phyloP scores from a whole-genome alignment of 2,888 invertebrate species.

The Diarsia dahlii region DNA sequence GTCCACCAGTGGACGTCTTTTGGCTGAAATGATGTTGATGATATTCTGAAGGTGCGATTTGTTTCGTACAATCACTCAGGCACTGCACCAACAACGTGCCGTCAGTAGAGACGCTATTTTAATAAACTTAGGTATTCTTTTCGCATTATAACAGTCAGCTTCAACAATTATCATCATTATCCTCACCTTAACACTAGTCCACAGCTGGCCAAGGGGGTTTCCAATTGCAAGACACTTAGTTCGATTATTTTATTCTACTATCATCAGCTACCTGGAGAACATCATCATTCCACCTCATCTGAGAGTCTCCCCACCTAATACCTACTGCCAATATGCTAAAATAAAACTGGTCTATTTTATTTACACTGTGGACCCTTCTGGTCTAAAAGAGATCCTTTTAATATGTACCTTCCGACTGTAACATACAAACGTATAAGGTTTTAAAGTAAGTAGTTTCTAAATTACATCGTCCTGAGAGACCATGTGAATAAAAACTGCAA shows the following conservation, averaged over 20 bases:
- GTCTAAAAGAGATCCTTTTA: constrained; percentile 13
- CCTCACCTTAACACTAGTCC: background rate
- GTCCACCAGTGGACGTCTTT: too few relatives aligned
- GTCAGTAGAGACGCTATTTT: too few relatives aligned
- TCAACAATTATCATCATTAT: background rate
- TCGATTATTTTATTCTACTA: background rate
- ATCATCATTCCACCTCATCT: background rate
- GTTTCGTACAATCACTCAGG: too few relatives aligned
- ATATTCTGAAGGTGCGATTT: too few relatives aligned
- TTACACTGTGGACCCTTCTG: background rate
- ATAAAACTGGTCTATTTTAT: background rate
- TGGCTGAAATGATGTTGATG: too few relatives aligned
- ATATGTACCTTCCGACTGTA: background rate
- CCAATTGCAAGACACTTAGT: background rate
- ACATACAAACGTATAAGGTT: constrained; percentile 23
- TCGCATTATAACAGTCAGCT: background rate
- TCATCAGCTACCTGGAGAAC: background rate
- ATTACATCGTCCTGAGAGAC: constrained; percentile 30
- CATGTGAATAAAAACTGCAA: constrained; percentile 40
- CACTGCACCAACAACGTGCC: too few relatives aligned
- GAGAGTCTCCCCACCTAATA: background rate
- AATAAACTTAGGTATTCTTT: too few relatives aligned
- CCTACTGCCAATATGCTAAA: background rate
- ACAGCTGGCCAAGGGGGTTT: background rate
- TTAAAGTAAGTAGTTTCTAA: constrained; percentile 52